A percentile compares a stretch with the other conserved stretches of the same genome.
phyloP scores from a whole-genome alignment of 2,888 invertebrate genomes.

The Pardosa pseudoannulata region DNA sequence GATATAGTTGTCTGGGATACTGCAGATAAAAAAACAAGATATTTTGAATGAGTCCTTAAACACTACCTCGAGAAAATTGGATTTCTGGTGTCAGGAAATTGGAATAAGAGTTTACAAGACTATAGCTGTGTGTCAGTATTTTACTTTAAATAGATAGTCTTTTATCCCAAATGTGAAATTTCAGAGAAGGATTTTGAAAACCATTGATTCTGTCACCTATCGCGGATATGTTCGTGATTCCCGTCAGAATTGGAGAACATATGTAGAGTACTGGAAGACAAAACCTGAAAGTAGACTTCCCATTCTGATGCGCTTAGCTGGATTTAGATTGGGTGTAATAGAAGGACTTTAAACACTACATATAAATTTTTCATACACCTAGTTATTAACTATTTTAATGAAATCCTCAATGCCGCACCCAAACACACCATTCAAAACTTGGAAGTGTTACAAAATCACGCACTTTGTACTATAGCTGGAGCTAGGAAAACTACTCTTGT shows the following conservation, averaged over 20 bases:
- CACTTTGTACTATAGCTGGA: not conserved
- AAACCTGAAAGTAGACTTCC: too few relatives aligned
- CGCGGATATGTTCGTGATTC: not conserved
- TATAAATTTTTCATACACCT: not conserved
- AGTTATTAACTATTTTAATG: not conserved
- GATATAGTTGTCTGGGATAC: not conserved
- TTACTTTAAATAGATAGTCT: not conserved
- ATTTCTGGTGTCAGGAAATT: not conserved
- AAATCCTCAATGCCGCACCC: not conserved
- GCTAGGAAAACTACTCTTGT: not conserved
- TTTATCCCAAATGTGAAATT: not conserved
- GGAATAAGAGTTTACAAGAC: slow-evolving; percentile 7
- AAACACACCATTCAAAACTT: not conserved
- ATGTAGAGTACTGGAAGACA: too few relatives aligned
- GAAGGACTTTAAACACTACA: not conserved
- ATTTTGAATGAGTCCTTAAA: not conserved
- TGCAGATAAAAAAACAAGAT: not conserved
- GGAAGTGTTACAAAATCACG: not conserved
- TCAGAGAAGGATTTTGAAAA: not conserved
- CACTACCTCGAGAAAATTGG: not conserved
- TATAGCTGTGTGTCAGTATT: not conserved
- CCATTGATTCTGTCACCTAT: not conserved
- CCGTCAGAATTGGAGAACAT: too few relatives aligned
- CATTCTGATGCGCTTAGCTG: not conserved
- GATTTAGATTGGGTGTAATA: not conserved